A percentile compares a stretch with the other conserved stretches of the same genome.
Evolutionary conservation across 2,888 invertebrate genomes (phyloP).

Genomic region (Melinaea menophilus): DNA sequence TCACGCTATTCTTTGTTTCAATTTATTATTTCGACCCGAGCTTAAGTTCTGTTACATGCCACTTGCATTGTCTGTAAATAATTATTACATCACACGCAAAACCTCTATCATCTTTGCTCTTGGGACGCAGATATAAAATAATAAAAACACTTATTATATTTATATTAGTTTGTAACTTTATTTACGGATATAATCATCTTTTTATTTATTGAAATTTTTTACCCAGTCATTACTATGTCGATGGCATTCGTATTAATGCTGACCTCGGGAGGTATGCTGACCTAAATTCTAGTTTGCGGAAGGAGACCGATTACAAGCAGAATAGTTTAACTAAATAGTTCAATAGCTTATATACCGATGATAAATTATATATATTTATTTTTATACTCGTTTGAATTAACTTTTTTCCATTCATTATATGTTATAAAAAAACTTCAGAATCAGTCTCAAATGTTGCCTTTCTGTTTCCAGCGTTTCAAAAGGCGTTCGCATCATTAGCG

Average conservation of each 20-base stretch:
- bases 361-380: no score
- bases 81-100: not conserved
- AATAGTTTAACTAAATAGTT: not conserved
- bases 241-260: slow-evolving; percentile 50
- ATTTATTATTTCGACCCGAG: slow-evolving; percentile 45
- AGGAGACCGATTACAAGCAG: slow-evolving; percentile 20
- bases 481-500: slow-evolving; percentile 62
- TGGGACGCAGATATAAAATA: no score
- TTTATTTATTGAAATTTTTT: no score
- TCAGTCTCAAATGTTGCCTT: slow-evolving; percentile 2
- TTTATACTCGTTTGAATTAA: not conserved
- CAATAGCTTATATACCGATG: slow-evolving; percentile 2
- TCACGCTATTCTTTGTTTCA: slow-evolving; percentile 45
- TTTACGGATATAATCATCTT: no score
- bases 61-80: not conserved
- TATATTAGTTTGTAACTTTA: no score
- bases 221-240: slow-evolving; percentile 42
- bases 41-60: slow-evolving; percentile 18
- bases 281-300: slow-evolving; percentile 48
- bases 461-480: slow-evolving; percentile 69
- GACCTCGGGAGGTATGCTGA: slow-evolving; percentile 55
- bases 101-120: not conserved
- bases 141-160: no score
- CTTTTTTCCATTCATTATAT: not conserved
- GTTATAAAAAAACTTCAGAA: not conserved